Evolutionary conservation across 1,140 invertebrate genomes (phyloP).

Genomic region (Goniozus legneri): DNA sequence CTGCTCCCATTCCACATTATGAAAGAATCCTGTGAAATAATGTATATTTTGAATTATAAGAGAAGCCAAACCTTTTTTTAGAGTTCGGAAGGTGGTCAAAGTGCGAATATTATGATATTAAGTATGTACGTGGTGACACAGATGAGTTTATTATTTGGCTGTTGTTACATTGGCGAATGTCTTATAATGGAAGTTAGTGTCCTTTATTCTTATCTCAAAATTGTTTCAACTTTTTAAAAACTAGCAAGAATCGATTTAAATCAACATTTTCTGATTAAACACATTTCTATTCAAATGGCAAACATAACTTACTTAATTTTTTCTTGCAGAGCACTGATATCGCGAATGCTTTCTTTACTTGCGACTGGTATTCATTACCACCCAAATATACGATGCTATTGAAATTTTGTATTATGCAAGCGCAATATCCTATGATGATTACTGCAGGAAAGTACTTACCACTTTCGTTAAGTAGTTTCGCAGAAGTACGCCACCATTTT

Average conservation of each 20-base stretch:
- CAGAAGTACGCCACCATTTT: too few relatives aligned
- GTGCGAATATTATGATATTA: not conserved
- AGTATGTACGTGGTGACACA: not conserved
- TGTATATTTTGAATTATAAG: too few relatives aligned
- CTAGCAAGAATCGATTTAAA: too few relatives aligned
- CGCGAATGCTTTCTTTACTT: not conserved
- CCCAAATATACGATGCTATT: not conserved
- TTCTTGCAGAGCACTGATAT: not conserved
- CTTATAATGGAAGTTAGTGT: not conserved
- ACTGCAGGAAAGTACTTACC: not conserved
- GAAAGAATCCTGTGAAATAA: not conserved
- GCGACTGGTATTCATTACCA: not conserved
- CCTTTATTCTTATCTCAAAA: too few relatives aligned
- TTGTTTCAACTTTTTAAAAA: too few relatives aligned
- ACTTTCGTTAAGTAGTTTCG: not conserved
- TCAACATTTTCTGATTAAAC: too few relatives aligned
- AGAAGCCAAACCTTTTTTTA: not conserved
- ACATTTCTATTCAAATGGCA: too few relatives aligned
- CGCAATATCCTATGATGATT: not conserved
- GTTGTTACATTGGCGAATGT: not conserved
- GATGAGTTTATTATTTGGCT: not conserved
- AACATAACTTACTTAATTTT: too few relatives aligned
- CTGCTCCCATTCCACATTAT: too few relatives aligned
- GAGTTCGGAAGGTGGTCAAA: not conserved
- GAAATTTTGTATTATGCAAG: not conserved